Evolutionary conservation across 1,140 invertebrate species (phyloP), one percentile per base, ranked within the genome.

Genomic region (Stegodyphus dumicola): DNA sequence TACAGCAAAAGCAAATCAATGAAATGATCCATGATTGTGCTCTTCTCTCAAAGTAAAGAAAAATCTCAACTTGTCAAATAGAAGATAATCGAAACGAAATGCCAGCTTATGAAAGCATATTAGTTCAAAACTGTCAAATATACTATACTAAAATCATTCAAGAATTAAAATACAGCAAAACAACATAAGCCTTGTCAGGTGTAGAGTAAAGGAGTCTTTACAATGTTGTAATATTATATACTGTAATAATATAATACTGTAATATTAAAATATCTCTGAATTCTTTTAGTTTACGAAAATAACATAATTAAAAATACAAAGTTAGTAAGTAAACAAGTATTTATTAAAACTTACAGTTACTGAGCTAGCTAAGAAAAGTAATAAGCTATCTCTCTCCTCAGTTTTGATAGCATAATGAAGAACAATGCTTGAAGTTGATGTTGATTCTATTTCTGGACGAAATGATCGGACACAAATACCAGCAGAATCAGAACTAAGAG

Each of bases 401-500:
- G 91, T 92, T 88, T 92, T 93, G 67, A 93, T 92, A 51, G 93
- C 94, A 88, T 93, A 94, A 64, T 92, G 94, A 64, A 95, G 90
- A 6, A 92, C 91, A n/a, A 96, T 93, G 0, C 92, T 92, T 69
- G 94, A 96, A 15, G 94, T 94, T 0, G 94, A 93, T 2, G 94
- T 93, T 0, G 95, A 93, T 49, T 94, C 92, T 67, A 94, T 90
- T 15, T 92, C 91, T 1, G 91, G 89, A 66, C 93, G 90, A 89
- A 95, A 98, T 0, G 94, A 94, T 83, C 96, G 92, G 6, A 93
- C 91, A 91, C 96, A 97, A 74, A 93, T 93, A 18, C 90, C 90
- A 74, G 89, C 78, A 17, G 84, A 77, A 51, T 90, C 89, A 73
- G 90, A 90, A 7, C 90, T 94, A 85, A 97, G 87, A 0, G 96